Evolutionary conservation across 2,797 vertebrate species (phyloP), one percentile per base, ranked within the genome.

Genomic region (Fistularia tabacaria): DNA sequence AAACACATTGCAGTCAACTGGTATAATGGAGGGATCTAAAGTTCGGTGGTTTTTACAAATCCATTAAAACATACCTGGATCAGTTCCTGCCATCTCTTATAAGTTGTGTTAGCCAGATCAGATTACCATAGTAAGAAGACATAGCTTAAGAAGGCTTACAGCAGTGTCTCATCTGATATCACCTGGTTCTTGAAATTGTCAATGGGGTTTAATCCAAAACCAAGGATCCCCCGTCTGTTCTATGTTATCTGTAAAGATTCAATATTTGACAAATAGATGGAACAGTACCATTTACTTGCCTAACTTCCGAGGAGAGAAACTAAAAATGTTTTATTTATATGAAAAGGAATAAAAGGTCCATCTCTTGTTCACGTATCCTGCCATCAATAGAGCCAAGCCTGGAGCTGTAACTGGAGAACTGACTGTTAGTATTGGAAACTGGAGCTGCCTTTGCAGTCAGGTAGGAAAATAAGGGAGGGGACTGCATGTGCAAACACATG

Each of bases 361-460:
- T 12, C 52, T 64, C 36, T 56, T 12, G 43, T 59, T 57, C 63
- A 61, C 14, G 74, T 76, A 59, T 63, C 38, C 57, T 66, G 70
- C 71, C 64, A 69, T 73, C 55, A 54, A 62, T 14, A 6, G 57
- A 71, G 74, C 59, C 73, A 58, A 74, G 75, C 82, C 79, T 77
- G 82, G 60, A 76, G 83, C 76, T 85, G 89, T 84, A 91, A 91
- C 83, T 51, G 59, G 88, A 90, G 88, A 89, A 61, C 59, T 39
- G 69, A 57, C 57, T 84, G 86, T 88, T 90, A 90, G 86, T 85
- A 79, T 66, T 90, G 81, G 87, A 91, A 90, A 91, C 87, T 79
- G 59, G 78, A 87, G 80, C 83, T 74, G 72, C 68, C 65, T 67
- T 73, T 66, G 72, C 62, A 77, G 72, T 78, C 82, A 82, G 82